Percentiles rank a stretch among this genome's conserved stretches.
Evolutionary conservation across 2,113 vertebrate genomes (phyloP).

Genomic region (Coracopsis vasa): DNA sequence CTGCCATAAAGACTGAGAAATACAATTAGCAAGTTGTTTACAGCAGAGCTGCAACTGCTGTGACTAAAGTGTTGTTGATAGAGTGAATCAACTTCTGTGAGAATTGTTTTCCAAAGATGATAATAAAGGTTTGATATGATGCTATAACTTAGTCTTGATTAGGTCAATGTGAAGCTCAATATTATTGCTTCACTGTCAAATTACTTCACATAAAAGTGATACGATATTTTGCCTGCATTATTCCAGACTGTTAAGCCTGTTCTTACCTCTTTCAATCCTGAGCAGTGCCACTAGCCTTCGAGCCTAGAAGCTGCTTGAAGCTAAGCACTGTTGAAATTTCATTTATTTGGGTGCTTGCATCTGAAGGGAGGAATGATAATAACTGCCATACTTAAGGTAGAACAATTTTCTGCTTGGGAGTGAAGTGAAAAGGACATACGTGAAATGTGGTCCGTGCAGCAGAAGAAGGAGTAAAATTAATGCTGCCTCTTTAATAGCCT

Average conservation of each 20-base stretch:
- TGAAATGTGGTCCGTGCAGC: background rate
- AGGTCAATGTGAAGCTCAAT: background rate
- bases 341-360: conserved; percentile 20
- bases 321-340: conserved; percentile 9
- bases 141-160: conserved; percentile 7
- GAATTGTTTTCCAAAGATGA: conserved; percentile 3
- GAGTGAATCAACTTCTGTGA: background rate
- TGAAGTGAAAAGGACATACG: background rate
- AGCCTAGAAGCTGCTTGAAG: background rate
- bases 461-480: background rate
- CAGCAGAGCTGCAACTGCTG: background rate
- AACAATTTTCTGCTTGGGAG: conserved; percentile 8
- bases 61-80: background rate
- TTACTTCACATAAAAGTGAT: background rate
- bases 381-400: background rate
- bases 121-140: background rate
- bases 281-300: background rate
- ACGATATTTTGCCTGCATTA: conserved; percentile 15
- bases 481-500: background rate
- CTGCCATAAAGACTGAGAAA: background rate
- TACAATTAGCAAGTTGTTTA: conserved; percentile 33
- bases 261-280: background rate
- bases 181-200: background rate
- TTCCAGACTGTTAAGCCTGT: background rate
- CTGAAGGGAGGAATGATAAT: background rate